Evolutionary conservation across 1,140 invertebrate genomes (phyloP).

Genomic region (Drosophila ananassae): DNA sequence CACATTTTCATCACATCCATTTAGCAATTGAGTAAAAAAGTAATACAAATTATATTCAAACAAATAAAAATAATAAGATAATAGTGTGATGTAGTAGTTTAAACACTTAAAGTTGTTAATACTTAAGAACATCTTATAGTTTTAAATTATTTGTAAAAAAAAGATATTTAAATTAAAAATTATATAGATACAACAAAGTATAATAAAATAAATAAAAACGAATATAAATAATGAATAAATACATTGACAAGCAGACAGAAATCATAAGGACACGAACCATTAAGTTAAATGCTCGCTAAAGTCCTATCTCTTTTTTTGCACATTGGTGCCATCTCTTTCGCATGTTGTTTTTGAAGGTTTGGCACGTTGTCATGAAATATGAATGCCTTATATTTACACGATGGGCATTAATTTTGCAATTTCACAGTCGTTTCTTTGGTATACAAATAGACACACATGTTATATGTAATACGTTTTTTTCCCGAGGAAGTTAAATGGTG

Average conservation of each 20-base stretch:
- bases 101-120: neutral
- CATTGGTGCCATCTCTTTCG: neutral
- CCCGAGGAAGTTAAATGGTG: constrained; percentile 17
- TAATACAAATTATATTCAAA: constrained; percentile 7
- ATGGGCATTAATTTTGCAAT: constrained; percentile 71
- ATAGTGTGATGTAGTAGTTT: neutral
- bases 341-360: constrained; percentile 57
- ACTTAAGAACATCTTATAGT: neutral
- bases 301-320: constrained; percentile 2
- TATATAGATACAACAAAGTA: neutral
- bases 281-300: constrained; percentile 59
- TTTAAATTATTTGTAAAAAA: neutral
- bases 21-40: constrained; percentile 38
- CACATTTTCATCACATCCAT: constrained; percentile 39
- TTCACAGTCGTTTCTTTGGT: constrained; percentile 50
- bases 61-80: constrained; percentile 17
- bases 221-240: constrained; percentile 71
- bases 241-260: constrained; percentile 51
- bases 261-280: constrained; percentile 70
- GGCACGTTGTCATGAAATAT: constrained; percentile 69
- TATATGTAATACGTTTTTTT: constrained; percentile 48
- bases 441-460: neutral
- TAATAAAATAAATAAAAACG: constrained; percentile 28
- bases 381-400: constrained; percentile 64
- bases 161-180: neutral